These are phyloP conservation scores for Euglossa dilemma DNA, from an alignment of 1,140 invertebrate species.

Conservation along the genomic window DNA sequence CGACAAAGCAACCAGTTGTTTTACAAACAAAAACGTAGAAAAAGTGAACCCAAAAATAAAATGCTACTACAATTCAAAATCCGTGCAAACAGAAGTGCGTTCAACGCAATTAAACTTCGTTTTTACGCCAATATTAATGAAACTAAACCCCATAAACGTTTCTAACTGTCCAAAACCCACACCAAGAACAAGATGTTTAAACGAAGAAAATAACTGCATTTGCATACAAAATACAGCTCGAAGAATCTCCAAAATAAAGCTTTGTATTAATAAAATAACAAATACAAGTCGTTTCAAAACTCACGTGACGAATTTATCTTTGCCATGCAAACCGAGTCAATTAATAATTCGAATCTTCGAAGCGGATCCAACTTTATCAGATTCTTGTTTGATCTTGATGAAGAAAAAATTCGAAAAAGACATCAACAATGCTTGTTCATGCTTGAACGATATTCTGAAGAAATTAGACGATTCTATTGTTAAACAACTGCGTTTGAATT, in stretches of 20 bases:
- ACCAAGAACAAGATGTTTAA: background rate
- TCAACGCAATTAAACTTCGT: background rate
- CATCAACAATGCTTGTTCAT: conserved; percentile 59
- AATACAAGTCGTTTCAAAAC: background rate
- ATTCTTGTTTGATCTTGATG: conserved; percentile 45
- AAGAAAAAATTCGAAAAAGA: conserved; percentile 54
- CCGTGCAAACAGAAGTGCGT: background rate
- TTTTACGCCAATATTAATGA: background rate
- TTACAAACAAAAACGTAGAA: background rate
- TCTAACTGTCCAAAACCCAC: background rate
- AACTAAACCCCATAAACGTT: background rate
- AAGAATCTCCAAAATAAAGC: conserved; percentile 19
- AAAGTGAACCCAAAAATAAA: background rate
- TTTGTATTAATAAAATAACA: conserved; percentile 22
- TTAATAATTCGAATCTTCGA: conserved; percentile 57
- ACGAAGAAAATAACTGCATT: too few species aligned
- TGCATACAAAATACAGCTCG: background rate
- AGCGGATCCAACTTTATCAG: conserved; percentile 46
- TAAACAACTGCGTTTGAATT: conserved; percentile 48
- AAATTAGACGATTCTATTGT: conserved; percentile 33
- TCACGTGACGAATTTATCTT: conserved; percentile 18
- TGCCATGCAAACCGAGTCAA: conserved; percentile 64
- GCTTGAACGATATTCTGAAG: conserved; percentile 57
- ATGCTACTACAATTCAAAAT: background rate
- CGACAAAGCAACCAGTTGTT: background rate